Conservation (phyloP, 1,140 invertebrate species). For the Platorchestia sp. region DNA sequence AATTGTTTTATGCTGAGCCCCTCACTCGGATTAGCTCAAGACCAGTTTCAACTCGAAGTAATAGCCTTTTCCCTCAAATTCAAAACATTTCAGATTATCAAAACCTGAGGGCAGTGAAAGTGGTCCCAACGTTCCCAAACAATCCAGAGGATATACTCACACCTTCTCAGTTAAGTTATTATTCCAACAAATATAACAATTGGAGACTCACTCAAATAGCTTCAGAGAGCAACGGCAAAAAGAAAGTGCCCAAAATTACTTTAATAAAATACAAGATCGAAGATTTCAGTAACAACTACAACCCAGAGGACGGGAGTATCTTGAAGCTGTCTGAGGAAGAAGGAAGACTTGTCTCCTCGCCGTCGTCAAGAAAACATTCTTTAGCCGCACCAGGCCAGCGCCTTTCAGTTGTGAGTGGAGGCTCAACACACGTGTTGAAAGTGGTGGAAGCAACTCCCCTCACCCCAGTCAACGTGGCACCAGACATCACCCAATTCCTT, state of each 20-base stretch:
- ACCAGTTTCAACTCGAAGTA: not conserved
- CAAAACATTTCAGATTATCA: conserved; percentile 6
- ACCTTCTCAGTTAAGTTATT: not conserved
- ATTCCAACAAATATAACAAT: conserved; percentile 27
- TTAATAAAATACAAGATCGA: conserved; percentile 17
- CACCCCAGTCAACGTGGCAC: conserved; percentile 20
- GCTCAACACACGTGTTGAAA: not conserved
- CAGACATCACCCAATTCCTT: conserved; percentile 22
- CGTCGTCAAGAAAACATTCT: not conserved
- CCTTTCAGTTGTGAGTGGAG: not conserved
- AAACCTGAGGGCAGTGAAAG: not conserved
- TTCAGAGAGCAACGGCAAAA: not conserved
- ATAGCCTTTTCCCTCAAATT: not conserved
- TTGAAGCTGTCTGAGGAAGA: not conserved
- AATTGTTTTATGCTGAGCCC: conserved; percentile 38
- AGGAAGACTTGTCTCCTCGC: not conserved
- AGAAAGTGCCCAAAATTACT: conserved; percentile 32
- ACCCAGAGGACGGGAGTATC: not conserved
- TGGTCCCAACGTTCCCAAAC: conserved; percentile 21
- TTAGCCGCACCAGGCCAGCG: not conserved
- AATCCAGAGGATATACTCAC: conserved; percentile 5
- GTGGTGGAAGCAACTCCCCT: conserved; percentile 9
- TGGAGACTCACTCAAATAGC: conserved; percentile 29
- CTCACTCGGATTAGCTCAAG: not conserved
- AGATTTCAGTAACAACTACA: not conserved